Percentiles rank a stretch among this genome's conserved stretches.
Conservation (phyloP, 2,113 vertebrate species). For the Nyctibius bracteatus region DNA sequence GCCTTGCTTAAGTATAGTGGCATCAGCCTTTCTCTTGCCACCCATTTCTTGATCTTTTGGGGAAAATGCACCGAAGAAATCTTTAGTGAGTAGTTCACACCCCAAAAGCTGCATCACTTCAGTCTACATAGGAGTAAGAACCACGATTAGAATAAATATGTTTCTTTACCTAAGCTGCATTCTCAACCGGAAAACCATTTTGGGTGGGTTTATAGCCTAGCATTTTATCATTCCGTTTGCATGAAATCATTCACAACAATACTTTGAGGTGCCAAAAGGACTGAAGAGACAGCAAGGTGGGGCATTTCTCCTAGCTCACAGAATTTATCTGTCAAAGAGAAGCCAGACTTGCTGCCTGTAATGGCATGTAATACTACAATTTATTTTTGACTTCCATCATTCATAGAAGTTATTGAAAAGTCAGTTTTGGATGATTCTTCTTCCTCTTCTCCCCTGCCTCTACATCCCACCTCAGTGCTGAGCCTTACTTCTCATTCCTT, state of each 20-base stretch:
- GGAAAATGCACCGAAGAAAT: background rate
- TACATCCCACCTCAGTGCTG: background rate
- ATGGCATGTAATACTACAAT: fast-evolving
- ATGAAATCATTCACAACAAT: background rate
- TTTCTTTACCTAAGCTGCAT: background rate
- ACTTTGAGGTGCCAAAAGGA: background rate
- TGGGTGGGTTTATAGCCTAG: background rate
- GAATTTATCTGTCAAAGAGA: background rate
- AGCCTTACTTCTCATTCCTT: background rate
- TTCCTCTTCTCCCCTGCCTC: background rate
- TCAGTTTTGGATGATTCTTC: background rate
- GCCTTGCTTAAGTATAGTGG: background rate
- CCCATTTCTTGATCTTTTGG: background rate
- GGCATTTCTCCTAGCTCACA: background rate
- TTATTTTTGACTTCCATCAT: background rate
- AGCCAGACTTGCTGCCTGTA: background rate
- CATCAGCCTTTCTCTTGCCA: background rate
- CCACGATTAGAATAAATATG: background rate
- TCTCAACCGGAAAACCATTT: background rate
- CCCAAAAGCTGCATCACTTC: background rate
- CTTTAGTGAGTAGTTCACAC: background rate
- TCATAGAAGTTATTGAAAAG: background rate
- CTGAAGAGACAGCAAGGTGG: background rate
- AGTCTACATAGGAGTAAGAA: background rate
- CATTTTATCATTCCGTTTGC: background rate